Base-by-base conservation (phyloP, 2,888 invertebrate species). In the Aspidiotus rigidus region DNA sequence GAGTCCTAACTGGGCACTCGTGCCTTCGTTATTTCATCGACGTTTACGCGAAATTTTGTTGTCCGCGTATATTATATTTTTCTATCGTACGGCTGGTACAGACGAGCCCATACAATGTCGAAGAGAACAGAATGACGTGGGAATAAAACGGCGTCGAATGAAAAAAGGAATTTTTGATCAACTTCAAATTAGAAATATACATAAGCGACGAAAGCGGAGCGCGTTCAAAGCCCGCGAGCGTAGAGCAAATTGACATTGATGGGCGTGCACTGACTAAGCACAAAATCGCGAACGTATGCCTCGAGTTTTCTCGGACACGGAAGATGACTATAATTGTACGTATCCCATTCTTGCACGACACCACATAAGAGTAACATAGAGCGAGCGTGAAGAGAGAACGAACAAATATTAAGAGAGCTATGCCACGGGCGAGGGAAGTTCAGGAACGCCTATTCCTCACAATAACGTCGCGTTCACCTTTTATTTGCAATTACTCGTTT, bases 201-300 rank as follows among this genome's bases (percentile, higher is more conserved):
- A 11, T n/a, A n/a, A n/a, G 49, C 11, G 11, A n/a, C 11, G 49
- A 11, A n/a, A 49, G 49, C 49, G 49, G 49, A 49, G 49, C 11
- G 49, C 49, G 49, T 49, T 13, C n/a, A 49, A 49, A 49, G 49
- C 49, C 49, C 49, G 49, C 49, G 49, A 49, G 49, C 10, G 49
- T 13, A 49, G 2, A 49, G 49, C 49, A 49, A 49, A 49, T 49
- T 49, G 49, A 49, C 49, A 49, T 49, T 49, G n/a, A 49, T 49
- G 49, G 49, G 49, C 49, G 49, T 49, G 49, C 49, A 49, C 49
- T 49, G 49, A 49, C 49, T 49, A 49, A 49, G 49, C 49, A 49
- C 49, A 49, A 49, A 49, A 49, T 49, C 49, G 49, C 49, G 49
- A 49, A 11, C 49, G 49, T 49, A 49, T 49, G 49, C 49, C n/a